Conservation (phyloP, 2,888 invertebrate genomes). For the Enoplolaimus lenunculus region DNA sequence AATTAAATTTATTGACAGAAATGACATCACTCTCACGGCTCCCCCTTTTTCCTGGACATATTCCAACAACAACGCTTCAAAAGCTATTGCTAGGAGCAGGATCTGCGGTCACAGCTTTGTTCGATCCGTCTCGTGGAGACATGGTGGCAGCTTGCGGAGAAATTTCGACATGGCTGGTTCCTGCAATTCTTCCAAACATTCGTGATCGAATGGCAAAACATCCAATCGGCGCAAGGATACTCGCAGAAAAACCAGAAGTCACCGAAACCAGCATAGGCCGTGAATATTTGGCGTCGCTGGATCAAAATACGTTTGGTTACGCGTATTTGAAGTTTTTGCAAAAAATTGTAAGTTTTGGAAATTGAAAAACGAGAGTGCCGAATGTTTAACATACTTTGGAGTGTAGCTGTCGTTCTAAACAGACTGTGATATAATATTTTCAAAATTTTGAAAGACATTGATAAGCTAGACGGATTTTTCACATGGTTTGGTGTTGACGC, state of each 20-base stretch:
- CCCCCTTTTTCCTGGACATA: constrained; percentile 34
- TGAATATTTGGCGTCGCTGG: constrained; percentile 7
- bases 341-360: not conserved
- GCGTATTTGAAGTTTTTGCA: not conserved
- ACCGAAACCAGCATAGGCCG: not conserved
- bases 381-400: too few relatives aligned
- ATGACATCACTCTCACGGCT: too few relatives aligned
- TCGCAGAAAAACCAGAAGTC: constrained; percentile 38
- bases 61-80: constrained; percentile 53
- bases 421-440: too few relatives aligned
- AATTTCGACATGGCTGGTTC: constrained; percentile 54
- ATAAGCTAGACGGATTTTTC: too few relatives aligned
- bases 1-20: too few relatives aligned
- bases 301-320: not conserved
- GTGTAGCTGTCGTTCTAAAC: too few relatives aligned
- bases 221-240: constrained; percentile 60
- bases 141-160: constrained; percentile 22
- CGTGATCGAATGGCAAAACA: constrained; percentile 59
- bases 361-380: too few relatives aligned
- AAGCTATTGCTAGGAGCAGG: constrained; percentile 63
- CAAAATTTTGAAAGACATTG: too few relatives aligned
- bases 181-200: constrained; percentile 56
- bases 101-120: constrained; percentile 65
- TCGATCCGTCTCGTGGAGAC: constrained; percentile 60
- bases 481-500: too few relatives aligned